Evolutionary conservation across 2,888 invertebrate species (phyloP).

Genomic region (Ischnus inquisitorius): DNA sequence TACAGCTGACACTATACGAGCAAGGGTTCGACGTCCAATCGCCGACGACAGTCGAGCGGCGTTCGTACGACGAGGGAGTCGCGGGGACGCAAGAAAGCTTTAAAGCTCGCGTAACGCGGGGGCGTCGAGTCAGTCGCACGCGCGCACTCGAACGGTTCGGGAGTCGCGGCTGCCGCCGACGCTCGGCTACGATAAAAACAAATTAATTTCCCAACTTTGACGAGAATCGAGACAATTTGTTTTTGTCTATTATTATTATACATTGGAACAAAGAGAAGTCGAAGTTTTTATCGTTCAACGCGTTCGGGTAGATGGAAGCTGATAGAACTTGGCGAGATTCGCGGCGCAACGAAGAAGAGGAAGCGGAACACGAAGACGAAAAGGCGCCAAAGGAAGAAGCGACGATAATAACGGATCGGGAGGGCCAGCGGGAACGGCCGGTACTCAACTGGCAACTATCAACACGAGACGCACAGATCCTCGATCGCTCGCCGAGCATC

Average conservation of each 20-base stretch:
- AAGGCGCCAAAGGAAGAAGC: conserved; percentile 17
- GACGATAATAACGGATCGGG: conserved; percentile 39
- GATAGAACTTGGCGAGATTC: conserved; percentile 40
- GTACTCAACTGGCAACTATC: conserved; percentile 51
- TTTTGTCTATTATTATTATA: background rate
- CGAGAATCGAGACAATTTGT: background rate
- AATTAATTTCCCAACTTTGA: background rate
- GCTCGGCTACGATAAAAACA: background rate
- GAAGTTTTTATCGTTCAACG: conserved; percentile 32
- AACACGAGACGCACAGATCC: conserved; percentile 33
- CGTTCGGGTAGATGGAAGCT: conserved; percentile 66
- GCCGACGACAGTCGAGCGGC: background rate
- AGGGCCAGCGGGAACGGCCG: conserved; percentile 41
- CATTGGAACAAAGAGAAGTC: conserved; percentile 16
- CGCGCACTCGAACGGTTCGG: conserved; percentile 24
- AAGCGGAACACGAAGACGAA: conserved; percentile 32
- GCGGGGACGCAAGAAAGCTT: conserved; percentile 35
- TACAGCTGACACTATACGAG: background rate
- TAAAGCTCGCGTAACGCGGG: conserved; percentile 42
- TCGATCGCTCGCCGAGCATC: conserved; percentile 32
- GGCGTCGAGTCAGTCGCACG: conserved; percentile 34
- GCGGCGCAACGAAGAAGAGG: conserved; percentile 37
- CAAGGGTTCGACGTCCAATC: conserved; percentile 2
- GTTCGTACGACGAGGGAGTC: background rate
- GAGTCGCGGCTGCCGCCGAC: conserved; percentile 1